Conservation (phyloP, 53 echinoderm and acorn worm genomes). For the Luidia sarsii region DNA sequence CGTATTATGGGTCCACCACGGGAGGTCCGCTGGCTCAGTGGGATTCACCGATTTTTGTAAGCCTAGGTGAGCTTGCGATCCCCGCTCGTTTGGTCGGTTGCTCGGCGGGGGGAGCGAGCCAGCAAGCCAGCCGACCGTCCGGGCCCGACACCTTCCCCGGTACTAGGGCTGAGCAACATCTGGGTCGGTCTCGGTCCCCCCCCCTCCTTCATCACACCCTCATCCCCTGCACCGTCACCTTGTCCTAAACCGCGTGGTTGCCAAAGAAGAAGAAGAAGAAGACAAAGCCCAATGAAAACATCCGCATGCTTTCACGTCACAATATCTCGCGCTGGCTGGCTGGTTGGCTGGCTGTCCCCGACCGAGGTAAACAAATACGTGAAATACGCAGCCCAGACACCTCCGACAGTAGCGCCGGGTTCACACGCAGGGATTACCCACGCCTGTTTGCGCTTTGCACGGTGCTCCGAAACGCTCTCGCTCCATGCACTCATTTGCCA, state of each 20-base stretch:
- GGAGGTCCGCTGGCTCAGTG: not conserved
- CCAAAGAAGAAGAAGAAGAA: no score
- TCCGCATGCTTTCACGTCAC: slow-evolving; percentile 8
- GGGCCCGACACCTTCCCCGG: not conserved
- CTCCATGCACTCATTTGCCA: not conserved
- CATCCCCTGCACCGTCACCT: no score
- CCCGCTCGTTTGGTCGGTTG: not conserved
- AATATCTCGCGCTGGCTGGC: no score
- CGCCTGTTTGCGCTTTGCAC: slow-evolving; percentile 18
- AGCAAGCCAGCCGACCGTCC: slow-evolving; percentile 17
- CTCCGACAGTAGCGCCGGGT: slow-evolving; percentile 20
- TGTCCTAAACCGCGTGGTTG: no score
- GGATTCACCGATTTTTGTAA: no score
- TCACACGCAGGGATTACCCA: slow-evolving; percentile 52
- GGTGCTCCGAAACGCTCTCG: slow-evolving; percentile 8
- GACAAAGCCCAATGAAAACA: slow-evolving; percentile 49
- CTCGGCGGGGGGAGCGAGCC: not conserved
- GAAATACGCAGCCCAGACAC: no score
- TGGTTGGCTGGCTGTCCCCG: not conserved
- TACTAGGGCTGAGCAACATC: not conserved
- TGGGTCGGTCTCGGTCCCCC: slow-evolving; percentile 3
- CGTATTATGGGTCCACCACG: slow-evolving; percentile 20
- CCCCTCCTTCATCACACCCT: not conserved
- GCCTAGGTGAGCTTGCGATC: no score
- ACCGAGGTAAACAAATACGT: no score